Evolutionary conservation across 1,140 invertebrate species (phyloP), one percentile per base, ranked within the genome.

Genomic region (Oncopodura yosiiana): DNA sequence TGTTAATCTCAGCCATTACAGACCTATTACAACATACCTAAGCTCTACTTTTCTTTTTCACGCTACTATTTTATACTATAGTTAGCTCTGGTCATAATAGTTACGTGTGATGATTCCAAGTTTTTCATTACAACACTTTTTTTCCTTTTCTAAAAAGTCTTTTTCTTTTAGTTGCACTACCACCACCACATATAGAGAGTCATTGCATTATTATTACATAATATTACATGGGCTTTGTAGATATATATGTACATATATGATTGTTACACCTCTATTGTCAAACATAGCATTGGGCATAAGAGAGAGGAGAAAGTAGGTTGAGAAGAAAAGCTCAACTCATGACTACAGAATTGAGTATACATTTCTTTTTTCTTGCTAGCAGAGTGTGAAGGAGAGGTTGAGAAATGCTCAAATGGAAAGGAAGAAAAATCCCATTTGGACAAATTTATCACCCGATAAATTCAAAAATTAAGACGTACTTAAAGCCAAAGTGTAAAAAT

Each of bases 401-500:
- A n/a, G 30, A 34, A n/a, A 34, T 34, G 8, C 30, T 34, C 30
- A 34, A 34, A 8, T 34, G 14, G 30, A n/a, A 21, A 26, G 18
- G 37, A 32, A 38, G 56, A 53, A 58, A 55, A 57, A 60, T 56
- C 56, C 56, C 61, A 63, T 63, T 63, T 53, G 16, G 48, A 58
- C 49, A 60, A 60, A 63, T 63, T 63, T 63, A 63, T 63, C 50
- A 43, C 51, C 29, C 49, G 53, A 63, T 63, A 63, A 63, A 63
- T 63, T 63, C 56, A 60, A 58, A 63, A 63, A 63, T 63, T 63
- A 63, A 63, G 61, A 63, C 61, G 36, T 53, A 60, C 57, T 63
- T 63, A 60, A 46, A 63, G 53, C 54, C 46, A n/a, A 54, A 42
- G 39, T n/a, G n/a, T n/a, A n/a, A n/a, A n/a, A n/a, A n/a, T n/a